These are phyloP conservation scores for Nomada lathburiana DNA, from an alignment of 2,888 invertebrate genomes.

Conservation along the genomic window DNA sequence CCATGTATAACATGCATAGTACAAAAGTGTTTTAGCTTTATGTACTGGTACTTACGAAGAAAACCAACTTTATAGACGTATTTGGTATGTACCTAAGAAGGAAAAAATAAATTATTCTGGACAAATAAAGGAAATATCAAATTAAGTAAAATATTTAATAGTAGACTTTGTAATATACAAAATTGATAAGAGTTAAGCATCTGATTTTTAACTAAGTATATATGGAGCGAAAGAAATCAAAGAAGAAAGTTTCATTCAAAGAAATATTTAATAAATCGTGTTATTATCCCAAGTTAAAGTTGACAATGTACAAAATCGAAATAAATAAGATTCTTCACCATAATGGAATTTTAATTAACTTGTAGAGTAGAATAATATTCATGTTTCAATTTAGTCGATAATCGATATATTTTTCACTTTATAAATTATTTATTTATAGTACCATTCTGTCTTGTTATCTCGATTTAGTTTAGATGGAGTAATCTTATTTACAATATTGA, in stretches of 20 bases:
- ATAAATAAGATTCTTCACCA: conserved; percentile 35
- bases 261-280: conserved; percentile 18
- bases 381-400: background rate
- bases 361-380: conserved; percentile 5
- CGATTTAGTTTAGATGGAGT: background rate
- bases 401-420: background rate
- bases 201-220: background rate
- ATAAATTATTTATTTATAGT: background rate
- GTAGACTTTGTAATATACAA: background rate
- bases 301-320: conserved; percentile 34
- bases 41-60: conserved; percentile 74
- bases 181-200: background rate
- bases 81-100: conserved; percentile 70
- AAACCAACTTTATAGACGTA: conserved; percentile 63
- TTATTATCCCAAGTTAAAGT: background rate
- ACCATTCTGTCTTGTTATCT: conserved; percentile 1
- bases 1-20: conserved; percentile 77
- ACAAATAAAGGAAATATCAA: conserved; percentile 25
- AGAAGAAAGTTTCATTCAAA: background rate
- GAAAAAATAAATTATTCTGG: conserved; percentile 75
- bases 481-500: conserved; percentile 25
- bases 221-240: conserved; percentile 7
- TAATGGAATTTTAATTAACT: conserved; percentile 28
- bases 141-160: conserved; percentile 3
- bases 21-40: conserved; percentile 83